Conservation (phyloP, 2,113 vertebrate genomes). For the Motacilla tschutschensis region DNA sequence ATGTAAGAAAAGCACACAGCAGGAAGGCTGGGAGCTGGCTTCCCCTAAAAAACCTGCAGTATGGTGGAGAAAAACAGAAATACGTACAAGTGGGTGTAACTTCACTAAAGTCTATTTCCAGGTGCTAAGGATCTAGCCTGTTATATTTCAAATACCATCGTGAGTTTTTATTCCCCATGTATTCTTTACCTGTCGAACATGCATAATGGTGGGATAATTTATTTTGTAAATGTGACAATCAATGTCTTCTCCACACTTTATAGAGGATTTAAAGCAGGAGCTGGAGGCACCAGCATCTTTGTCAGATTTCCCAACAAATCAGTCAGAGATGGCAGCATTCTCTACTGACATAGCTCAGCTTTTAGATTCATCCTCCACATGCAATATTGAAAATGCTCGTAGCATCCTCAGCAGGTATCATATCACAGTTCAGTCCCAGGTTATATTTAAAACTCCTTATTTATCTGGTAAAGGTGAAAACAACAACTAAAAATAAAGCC, state of each 20-base stretch:
- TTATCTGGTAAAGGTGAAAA: background rate
- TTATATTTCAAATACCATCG: background rate
- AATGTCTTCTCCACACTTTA: constrained; percentile 32
- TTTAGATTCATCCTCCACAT: background rate
- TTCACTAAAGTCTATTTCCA: background rate
- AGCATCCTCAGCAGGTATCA: background rate
- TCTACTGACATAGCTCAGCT: background rate
- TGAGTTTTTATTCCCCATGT: background rate
- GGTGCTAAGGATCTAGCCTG: constrained; percentile 8
- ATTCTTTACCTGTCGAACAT: constrained; percentile 52
- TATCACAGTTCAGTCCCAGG: background rate
- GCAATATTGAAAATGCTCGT: background rate
- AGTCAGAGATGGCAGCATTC: background rate
- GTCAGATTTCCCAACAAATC: constrained; percentile 34
- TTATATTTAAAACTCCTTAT: background rate
- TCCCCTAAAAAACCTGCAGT: background rate
- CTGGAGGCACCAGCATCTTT: background rate
- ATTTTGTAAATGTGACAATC: constrained; percentile 68
- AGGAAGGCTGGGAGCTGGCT: background rate
- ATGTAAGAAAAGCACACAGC: background rate
- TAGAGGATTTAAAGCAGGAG: constrained; percentile 17
- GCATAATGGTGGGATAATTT: constrained; percentile 50
- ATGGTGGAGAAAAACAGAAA: background rate
- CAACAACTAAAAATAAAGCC: background rate
- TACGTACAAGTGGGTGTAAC: background rate